phyloP scores from a whole-genome alignment of 2,113 vertebrate genomes.

The Pangasianodon gigas region DNA sequence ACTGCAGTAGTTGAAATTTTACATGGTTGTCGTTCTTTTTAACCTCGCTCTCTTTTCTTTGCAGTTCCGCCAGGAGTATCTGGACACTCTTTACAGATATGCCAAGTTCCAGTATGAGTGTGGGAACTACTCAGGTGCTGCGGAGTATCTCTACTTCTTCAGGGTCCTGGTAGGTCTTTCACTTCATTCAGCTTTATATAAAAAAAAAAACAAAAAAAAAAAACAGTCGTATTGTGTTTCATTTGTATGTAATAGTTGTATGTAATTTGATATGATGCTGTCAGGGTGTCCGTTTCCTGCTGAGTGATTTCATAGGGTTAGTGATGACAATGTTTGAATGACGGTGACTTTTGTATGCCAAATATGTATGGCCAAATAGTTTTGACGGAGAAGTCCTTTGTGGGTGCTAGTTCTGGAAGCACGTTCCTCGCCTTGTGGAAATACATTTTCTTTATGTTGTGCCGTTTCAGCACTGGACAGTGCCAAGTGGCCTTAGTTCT shows the following conservation, averaged over 20 bases:
- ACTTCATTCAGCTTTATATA: background rate
- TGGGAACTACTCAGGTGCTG: constrained; percentile 96
- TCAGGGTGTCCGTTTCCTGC: background rate
- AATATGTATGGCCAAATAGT: constrained; percentile 28
- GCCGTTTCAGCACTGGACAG: constrained; percentile 38
- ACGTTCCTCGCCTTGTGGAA: constrained; percentile 17
- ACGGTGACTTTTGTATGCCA: background rate
- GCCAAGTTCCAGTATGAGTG: constrained; percentile 99
- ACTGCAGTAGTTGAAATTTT: background rate
- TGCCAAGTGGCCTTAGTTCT: constrained; percentile 52
- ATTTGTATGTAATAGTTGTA: too few relatives aligned
- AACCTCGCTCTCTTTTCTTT: background rate
- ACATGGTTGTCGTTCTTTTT: background rate
- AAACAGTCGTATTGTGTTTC: background rate
- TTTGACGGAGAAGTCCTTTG: constrained; percentile 35
- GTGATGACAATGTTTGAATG: background rate
- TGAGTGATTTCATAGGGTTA: background rate
- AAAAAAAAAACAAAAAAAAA: background rate
- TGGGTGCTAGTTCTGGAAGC: constrained; percentile 35
- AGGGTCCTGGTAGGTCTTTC: constrained; percentile 89
- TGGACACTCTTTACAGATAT: constrained; percentile 95
- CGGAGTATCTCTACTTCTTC: constrained; percentile 98
- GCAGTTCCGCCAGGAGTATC: constrained; percentile 96
- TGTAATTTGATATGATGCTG: background rate
- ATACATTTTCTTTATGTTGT: constrained; percentile 52